Percentiles rank a stretch among this genome's conserved stretches.
Conservation (phyloP, 2,797 vertebrate genomes). For the Paratrypauchen microcephalus region DNA sequence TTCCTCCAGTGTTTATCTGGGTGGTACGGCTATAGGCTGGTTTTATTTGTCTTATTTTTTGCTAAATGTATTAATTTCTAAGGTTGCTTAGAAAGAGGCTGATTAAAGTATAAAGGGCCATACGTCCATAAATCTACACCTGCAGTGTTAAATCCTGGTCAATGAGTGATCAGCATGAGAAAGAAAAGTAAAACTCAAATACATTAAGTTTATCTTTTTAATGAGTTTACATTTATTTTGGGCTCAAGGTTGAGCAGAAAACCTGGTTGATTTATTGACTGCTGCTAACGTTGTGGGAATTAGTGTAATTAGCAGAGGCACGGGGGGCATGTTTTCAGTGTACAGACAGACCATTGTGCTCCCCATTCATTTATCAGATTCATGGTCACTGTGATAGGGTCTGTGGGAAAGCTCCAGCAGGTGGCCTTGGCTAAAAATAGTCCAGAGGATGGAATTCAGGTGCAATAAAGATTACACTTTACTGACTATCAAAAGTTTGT, state of each 20-base stretch:
- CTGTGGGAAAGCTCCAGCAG: constrained; percentile 50
- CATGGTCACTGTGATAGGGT: constrained; percentile 1
- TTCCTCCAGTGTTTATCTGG: too few species aligned
- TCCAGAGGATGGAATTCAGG: constrained; percentile 2
- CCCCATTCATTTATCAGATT: constrained; percentile 64
- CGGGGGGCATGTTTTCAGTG: constrained; percentile 53
- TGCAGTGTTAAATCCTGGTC: constrained; percentile 74
- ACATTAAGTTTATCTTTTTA: constrained; percentile 87
- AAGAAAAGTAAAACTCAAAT: constrained; percentile 71
- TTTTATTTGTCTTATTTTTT: too few species aligned
- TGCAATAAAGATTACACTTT: constrained; percentile 17
- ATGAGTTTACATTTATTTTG: constrained; percentile 89
- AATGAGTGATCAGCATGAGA: constrained; percentile 78
- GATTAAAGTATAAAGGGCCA: too few species aligned
- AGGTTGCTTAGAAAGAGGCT: too few species aligned
- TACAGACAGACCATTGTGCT: constrained; percentile 72
- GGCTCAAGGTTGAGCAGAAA: constrained; percentile 81
- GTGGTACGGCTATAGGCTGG: too few species aligned
- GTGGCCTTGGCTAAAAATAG: constrained; percentile 33
- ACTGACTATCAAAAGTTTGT: not conserved
- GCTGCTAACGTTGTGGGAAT: constrained; percentile 73
- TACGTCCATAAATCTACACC: constrained; percentile 17
- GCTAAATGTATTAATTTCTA: too few species aligned
- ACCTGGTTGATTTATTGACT: constrained; percentile 73
- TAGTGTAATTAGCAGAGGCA: constrained; percentile 69